Evolutionary conservation across 2,888 invertebrate genomes (phyloP).

Genomic region (Watsonalla cultraria): DNA sequence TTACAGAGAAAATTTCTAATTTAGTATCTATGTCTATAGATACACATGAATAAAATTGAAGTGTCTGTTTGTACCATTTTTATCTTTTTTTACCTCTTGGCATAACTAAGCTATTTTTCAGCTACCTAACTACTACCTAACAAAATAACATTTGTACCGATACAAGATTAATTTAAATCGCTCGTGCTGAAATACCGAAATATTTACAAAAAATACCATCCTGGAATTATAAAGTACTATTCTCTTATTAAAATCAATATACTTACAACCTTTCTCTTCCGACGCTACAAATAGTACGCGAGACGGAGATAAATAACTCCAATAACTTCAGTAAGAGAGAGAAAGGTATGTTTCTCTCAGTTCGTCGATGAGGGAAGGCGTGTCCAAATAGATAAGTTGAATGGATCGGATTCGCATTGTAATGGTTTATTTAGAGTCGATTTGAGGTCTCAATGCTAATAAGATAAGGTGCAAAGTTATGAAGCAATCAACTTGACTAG

Average conservation of each 20-base stretch:
- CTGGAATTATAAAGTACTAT: not conserved
- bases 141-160: too few relatives aligned
- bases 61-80: too few relatives aligned
- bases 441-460: not conserved
- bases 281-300: slow-evolving; percentile 22
- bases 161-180: too few relatives aligned
- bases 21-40: too few relatives aligned
- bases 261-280: slow-evolving; percentile 30
- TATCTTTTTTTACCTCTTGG: too few relatives aligned
- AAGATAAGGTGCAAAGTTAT: not conserved
- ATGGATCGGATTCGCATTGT: slow-evolving; percentile 43
- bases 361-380: slow-evolving; percentile 49
- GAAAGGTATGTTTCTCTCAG: slow-evolving; percentile 30
- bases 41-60: too few relatives aligned
- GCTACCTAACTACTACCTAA: too few relatives aligned
- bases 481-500: not conserved
- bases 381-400: slow-evolving; percentile 65
- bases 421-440: slow-evolving; percentile 40
- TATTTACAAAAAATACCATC: slow-evolving; percentile 16
- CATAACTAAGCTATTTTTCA: too few relatives aligned
- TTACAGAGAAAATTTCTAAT: too few relatives aligned
- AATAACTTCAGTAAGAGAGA: slow-evolving; percentile 24
- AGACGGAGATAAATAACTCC: slow-evolving; percentile 21
- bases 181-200: too few relatives aligned
- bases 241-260: slow-evolving; percentile 7